Base-by-base conservation (phyloP, 2,888 invertebrate species). In the Idaea dimidiata region DNA sequence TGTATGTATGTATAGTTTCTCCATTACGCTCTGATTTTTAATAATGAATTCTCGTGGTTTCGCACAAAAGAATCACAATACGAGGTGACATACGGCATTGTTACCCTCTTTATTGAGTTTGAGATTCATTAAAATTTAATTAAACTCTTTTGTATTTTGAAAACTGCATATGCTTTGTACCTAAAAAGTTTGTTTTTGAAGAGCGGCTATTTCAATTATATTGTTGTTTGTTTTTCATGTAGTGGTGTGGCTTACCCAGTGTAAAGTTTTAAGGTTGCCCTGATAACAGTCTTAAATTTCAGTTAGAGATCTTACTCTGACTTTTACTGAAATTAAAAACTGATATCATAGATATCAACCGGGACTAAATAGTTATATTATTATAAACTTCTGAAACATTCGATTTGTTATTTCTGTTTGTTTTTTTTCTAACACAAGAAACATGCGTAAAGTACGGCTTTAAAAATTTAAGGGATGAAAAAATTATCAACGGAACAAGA, bases 41-140 rank as follows among this genome's bases (percentile, higher is more conserved):
- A 87, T 88, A 91, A 89, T 87, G 88, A 86, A 78, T 78, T 77
- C 72, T 75, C 72, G 73, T 72, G 66, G 67, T 71, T 66, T 69
- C 68, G 77, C 82, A 89, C 89, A 89, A 90, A 87, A 81, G 85
- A 72, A 64, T 69, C 84, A 88, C 86, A 88, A 86, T 87, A 75
- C 73, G 79, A 78, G 75, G 75, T 79, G 87, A 87, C 86, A 88
- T 81, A 87, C 81, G 84, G 80, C 72, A 87, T 91, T 90, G 90
- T 91, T 83, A 73, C 73, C 69, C 77, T 81, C 83, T 84, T 88
- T 89, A 89, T 86, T 86, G 83, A 86, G 84, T 84, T 81, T 82
- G 75, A 85, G 86, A 85, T 89, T 91, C 89, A 89, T 91, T 91
- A 90, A 89, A 87, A 17, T 56, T 56, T 56, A 56, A 18, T 56